Evolutionary conservation across 2,797 vertebrate species (phyloP).

Genomic region (Megaceryle alcyon): DNA sequence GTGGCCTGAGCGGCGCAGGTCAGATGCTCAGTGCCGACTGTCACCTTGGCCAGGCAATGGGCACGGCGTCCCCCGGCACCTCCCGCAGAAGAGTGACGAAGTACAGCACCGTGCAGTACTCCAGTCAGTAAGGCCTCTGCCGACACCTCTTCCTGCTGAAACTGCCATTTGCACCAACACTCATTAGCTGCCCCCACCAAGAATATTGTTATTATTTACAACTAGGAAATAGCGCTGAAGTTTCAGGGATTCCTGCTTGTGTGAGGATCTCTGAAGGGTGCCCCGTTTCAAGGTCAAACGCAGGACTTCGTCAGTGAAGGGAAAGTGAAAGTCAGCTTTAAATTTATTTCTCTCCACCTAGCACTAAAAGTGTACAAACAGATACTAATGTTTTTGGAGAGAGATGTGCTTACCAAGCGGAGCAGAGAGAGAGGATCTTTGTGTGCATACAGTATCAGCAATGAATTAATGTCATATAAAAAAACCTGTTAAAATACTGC

Average conservation of each 20-base stretch:
- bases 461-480: neutral
- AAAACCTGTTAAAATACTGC: neutral
- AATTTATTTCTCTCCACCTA: constrained; percentile 5
- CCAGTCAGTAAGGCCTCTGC: constrained; percentile 69
- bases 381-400: neutral
- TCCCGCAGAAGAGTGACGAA: constrained; percentile 77
- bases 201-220: constrained; percentile 57
- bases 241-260: neutral
- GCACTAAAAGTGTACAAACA: neutral
- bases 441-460: neutral
- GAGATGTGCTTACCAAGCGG: neutral
- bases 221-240: constrained; percentile 44
- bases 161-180: neutral
- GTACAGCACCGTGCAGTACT: constrained; percentile 81
- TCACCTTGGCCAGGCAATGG: constrained; percentile 73
- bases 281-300: constrained; percentile 22
- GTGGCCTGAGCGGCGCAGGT: neutral
- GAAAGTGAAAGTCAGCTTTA: constrained; percentile 21
- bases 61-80: constrained; percentile 71
- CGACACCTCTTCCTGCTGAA: neutral
- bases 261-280: constrained; percentile 9
- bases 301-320: constrained; percentile 7
- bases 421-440: neutral
- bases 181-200: constrained; percentile 2
- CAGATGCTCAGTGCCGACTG: constrained; percentile 71